Percentiles rank a stretch among this genome's conserved stretches.
Evolutionary conservation across 2,888 invertebrate genomes (phyloP).

Genomic region (Timandra comae): DNA sequence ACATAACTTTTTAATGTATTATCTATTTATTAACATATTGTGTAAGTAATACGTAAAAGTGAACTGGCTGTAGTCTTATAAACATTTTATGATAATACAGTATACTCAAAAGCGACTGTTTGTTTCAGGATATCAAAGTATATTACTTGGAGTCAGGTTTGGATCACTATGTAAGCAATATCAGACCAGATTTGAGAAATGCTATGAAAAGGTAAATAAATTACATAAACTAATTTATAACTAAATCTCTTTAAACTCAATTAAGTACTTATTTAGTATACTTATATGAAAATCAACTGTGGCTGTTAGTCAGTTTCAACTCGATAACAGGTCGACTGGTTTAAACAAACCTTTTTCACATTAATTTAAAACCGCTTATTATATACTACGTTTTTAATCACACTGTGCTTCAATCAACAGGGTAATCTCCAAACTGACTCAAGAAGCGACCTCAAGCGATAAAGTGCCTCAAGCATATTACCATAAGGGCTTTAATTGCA

Average conservation of each 20-base stretch:
- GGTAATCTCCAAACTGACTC: slow-evolving; percentile 42
- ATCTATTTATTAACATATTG: too few relatives aligned
- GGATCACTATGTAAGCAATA: slow-evolving; percentile 82
- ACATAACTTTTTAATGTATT: too few relatives aligned
- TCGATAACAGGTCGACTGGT: too few relatives aligned
- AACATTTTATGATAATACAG: too few relatives aligned
- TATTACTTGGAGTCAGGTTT: slow-evolving; percentile 87
- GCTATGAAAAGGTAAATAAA: slow-evolving; percentile 77
- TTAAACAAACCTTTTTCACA: too few relatives aligned
- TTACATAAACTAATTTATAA: not conserved
- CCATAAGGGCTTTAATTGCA: slow-evolving; percentile 71
- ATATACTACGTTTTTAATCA: too few relatives aligned
- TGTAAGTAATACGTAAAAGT: too few relatives aligned
- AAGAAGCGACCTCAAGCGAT: slow-evolving; percentile 27
- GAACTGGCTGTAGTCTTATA: too few relatives aligned
- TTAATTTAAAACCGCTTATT: too few relatives aligned
- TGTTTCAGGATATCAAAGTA: slow-evolving; percentile 75
- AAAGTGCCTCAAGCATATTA: slow-evolving; percentile 42
- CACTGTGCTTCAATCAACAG: slow-evolving; percentile 30
- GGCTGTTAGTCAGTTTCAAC: too few relatives aligned
- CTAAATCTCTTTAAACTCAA: not conserved
- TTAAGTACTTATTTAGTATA: slow-evolving; percentile 2
- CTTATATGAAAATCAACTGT: too few relatives aligned
- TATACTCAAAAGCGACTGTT: slow-evolving; percentile 1
- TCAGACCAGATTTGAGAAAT: slow-evolving; percentile 80